phyloP scores from a whole-genome alignment of 2,113 vertebrate species.

The Vulpes vulpes region DNA sequence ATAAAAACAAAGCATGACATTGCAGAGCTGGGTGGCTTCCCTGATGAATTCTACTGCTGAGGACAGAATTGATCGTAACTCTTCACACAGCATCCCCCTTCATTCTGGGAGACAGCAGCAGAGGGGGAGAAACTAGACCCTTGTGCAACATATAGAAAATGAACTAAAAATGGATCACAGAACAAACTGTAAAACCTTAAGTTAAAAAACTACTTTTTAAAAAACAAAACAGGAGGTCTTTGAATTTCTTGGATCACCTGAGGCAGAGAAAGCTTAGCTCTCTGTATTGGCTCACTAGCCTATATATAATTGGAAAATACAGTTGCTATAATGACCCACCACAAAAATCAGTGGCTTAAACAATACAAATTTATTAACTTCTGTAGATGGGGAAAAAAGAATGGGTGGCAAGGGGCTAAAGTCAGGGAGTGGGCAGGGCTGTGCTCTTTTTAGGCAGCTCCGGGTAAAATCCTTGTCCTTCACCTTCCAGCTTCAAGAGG shows the following conservation, averaged over 20 bases:
- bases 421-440: no score
- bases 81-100: neutral
- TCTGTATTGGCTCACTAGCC: no score
- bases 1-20: neutral
- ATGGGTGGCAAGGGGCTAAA: neutral
- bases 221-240: neutral
- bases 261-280: neutral
- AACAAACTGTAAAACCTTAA: neutral
- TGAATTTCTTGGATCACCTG: neutral
- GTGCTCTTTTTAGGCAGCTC: neutral
- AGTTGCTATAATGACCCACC: neutral
- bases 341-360: neutral
- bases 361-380: neutral
- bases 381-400: no score
- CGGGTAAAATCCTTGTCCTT: neutral
- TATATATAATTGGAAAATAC: no score
- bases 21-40: neutral
- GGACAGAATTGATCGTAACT: neutral
- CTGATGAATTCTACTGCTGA: neutral
- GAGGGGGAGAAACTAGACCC: neutral
- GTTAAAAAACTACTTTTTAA: neutral
- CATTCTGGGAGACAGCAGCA: neutral
- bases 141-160: neutral
- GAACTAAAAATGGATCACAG: neutral
- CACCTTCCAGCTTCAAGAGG: neutral